These are phyloP conservation scores for Falco novaeseelandiae DNA, from an alignment of 2,797 vertebrate species.

Conservation along the genomic window DNA sequence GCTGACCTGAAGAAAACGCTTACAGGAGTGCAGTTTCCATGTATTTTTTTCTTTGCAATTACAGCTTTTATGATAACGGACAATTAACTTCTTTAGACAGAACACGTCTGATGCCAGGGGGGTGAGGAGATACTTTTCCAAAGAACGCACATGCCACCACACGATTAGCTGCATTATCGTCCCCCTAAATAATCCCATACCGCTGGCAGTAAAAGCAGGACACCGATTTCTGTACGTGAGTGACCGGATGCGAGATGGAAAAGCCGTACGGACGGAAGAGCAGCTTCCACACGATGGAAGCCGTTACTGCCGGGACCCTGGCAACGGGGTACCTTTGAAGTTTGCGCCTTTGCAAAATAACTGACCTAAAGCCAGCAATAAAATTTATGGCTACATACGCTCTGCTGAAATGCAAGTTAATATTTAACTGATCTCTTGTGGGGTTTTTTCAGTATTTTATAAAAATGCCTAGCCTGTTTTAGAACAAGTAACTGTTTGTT, in stretches of 20 bases:
- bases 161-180: neutral
- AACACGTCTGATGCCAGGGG: neutral
- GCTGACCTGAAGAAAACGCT: neutral
- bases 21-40: neutral
- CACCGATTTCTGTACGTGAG: neutral
- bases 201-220: neutral
- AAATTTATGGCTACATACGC: neutral
- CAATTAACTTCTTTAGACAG: neutral
- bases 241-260: neutral
- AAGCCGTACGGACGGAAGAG: neutral
- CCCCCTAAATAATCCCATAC: neutral
- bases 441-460: rapidly evolving
- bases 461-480: neutral
- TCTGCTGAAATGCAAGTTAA: neutral
- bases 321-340: neutral
- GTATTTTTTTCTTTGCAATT: neutral
- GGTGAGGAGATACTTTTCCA: neutral
- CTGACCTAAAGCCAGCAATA: neutral
- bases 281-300: neutral
- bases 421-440: neutral
- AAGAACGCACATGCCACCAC: neutral
- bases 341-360: neutral
- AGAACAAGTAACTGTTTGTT: neutral
- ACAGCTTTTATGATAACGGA: neutral
- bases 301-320: neutral